A percentile compares a stretch with the other conserved stretches of the same genome.
Evolutionary conservation across 2,797 vertebrate species (phyloP).

Genomic region (Momotus momota): DNA sequence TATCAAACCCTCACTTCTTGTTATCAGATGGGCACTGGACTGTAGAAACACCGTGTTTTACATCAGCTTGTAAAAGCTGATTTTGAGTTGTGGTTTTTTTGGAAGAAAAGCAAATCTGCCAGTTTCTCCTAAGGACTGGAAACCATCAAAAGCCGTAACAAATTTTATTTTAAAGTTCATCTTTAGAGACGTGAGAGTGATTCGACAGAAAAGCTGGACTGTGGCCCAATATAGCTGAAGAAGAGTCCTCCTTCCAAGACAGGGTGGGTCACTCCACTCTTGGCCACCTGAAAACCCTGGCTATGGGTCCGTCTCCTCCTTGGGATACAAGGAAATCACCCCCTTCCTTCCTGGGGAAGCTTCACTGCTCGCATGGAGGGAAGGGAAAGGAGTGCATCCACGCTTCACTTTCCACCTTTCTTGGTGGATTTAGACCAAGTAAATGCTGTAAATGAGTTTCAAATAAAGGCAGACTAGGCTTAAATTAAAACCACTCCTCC

Average conservation of each 20-base stretch:
- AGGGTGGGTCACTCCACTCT: not conserved
- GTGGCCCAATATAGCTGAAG: not conserved
- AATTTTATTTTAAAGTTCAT: not conserved
- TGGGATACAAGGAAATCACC: not conserved
- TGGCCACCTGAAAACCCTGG: not conserved
- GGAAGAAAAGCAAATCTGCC: not conserved
- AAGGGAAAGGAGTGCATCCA: not conserved
- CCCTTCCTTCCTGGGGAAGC: not conserved
- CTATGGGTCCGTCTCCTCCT: accelerated
- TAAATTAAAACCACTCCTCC: not conserved
- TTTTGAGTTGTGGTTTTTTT: not conserved
- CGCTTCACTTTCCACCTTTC: not conserved
- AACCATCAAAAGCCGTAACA: not conserved
- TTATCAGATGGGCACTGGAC: not conserved
- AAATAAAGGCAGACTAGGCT: not conserved
- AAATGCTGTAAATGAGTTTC: not conserved
- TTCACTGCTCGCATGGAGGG: accelerated
- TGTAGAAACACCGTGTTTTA: not conserved
- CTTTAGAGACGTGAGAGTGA: not conserved
- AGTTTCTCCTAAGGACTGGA: not conserved
- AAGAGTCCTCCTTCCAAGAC: not conserved
- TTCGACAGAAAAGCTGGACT: not conserved
- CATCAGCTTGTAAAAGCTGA: not conserved
- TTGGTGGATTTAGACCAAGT: not conserved
- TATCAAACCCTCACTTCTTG: not conserved